These are phyloP conservation scores for Parthenolecanium corni DNA, from an alignment of 2,888 invertebrate species.

Conservation along the genomic window DNA sequence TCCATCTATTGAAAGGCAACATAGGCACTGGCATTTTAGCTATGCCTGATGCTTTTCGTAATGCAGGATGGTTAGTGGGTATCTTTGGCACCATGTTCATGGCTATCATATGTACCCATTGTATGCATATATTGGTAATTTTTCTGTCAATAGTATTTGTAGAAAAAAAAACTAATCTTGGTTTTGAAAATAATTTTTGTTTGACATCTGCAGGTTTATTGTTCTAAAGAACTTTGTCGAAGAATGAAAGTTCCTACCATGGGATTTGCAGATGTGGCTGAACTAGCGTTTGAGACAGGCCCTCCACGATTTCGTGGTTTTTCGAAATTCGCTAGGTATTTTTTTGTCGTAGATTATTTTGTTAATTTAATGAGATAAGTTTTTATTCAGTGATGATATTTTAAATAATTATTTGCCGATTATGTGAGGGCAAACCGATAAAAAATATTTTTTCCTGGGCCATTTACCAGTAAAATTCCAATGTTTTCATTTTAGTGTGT, in stretches of 20 bases:
- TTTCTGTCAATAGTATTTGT: not conserved
- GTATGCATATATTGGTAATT: conserved; percentile 71
- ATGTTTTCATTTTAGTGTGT: too few relatives aligned
- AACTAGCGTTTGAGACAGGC: conserved; percentile 62
- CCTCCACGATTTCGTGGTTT: conserved; percentile 51
- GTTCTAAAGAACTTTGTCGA: conserved; percentile 61
- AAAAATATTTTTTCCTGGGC: too few relatives aligned
- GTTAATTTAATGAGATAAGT: too few relatives aligned
- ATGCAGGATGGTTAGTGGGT: conserved; percentile 78
- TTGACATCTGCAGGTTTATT: conserved; percentile 41
- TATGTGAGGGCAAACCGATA: too few relatives aligned
- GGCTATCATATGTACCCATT: conserved; percentile 82
- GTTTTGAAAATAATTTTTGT: not conserved
- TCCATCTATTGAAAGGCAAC: conserved; percentile 55
- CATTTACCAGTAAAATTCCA: too few relatives aligned
- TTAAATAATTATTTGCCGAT: too few relatives aligned
- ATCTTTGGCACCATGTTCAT: conserved; percentile 67
- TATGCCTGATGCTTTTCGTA: conserved; percentile 88
- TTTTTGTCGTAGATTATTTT: too few relatives aligned
- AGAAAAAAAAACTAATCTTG: not conserved
- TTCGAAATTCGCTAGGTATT: conserved; percentile 52
- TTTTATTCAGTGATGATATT: too few relatives aligned
- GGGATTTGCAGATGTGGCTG: conserved; percentile 69
- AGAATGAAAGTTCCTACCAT: conserved; percentile 56
- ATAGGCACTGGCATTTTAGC: conserved; percentile 81